Base-by-base conservation (phyloP, 2,888 invertebrate genomes). In the Stenurella melanura region DNA sequence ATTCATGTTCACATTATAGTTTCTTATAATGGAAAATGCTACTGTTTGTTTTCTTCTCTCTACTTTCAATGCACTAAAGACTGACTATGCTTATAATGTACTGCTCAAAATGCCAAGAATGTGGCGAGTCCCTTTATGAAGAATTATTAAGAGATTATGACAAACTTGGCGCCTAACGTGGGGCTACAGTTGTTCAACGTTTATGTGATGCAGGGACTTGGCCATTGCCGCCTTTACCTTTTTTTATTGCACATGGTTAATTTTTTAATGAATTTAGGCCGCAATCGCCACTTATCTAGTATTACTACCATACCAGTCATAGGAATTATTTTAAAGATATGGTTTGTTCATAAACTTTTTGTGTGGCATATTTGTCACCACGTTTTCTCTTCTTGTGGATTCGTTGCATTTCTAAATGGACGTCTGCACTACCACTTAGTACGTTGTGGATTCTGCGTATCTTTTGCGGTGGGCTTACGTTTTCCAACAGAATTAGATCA, bases 391-490 rank as follows among this genome's bases (percentile, higher is more conserved):
- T 26, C 21, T 26, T 26, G 3, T 34, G 6, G 6, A 0, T 34
- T 7, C 30, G 30, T 34, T 34, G 15, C 42, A 42, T 42, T 42
- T 42, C 42, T 42, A 38, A 11, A 42, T 15, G 12, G 11, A 42
- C 42, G 30, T 34, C 30, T 34, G 30, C n/a, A 42, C 50, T 50
- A n/a, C 15, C 6, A n/a, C n/a, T n/a, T 34, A 57, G n/a, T 30
- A 34, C 18, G 12, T 38, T 34, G 57, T 58, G 58, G 69, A 57
- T 57, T 58, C 30, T 57, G 34, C 42, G 19, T 26, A 42, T 60
- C 21, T 60, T 34, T 34, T 58, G 60, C 60, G 26, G 60, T 42
- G 19, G 17, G 5, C 69, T 6, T 34, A 58, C 34, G 19, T 4
- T 30, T 10, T 38, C 2, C n/a, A 4, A 26, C 34, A 30, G 12